Conservation (phyloP, 1,140 invertebrate species). For the Drosophila ogumai region DNA sequence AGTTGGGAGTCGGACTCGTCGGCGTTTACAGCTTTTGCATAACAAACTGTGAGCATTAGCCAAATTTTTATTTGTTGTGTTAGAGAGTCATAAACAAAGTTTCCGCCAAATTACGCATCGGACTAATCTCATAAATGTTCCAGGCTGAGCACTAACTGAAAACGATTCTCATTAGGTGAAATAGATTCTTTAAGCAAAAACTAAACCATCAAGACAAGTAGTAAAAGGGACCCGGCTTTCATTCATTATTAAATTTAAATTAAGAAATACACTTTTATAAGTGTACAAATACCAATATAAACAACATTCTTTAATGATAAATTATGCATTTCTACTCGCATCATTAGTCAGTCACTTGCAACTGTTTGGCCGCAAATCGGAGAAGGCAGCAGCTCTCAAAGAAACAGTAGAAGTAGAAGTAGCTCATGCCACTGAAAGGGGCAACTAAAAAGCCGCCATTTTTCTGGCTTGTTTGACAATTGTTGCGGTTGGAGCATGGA, state of each 20-base stretch:
- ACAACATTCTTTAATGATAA: background rate
- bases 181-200: background rate
- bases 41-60: conserved; percentile 75
- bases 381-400: background rate
- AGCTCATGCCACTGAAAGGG: conserved; percentile 9
- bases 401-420: conserved; percentile 7
- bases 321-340: background rate
- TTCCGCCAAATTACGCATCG: conserved; percentile 66
- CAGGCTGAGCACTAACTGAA: conserved; percentile 65
- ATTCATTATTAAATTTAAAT: background rate
- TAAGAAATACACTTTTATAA: background rate
- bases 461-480: conserved; percentile 82
- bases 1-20: conserved; percentile 22
- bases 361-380: conserved; percentile 3
- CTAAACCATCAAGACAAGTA: background rate
- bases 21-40: conserved; percentile 74
- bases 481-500: conserved; percentile 56
- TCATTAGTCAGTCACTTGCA: conserved; percentile 6
- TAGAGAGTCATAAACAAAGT: conserved; percentile 72
- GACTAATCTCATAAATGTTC: conserved; percentile 52
- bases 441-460: conserved; percentile 63
- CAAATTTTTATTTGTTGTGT: conserved; percentile 77
- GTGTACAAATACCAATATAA: too few relatives aligned
- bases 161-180: conserved; percentile 23
- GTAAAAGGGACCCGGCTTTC: background rate